phyloP scores from a whole-genome alignment of 2,113 vertebrate species.

The Reinhardtius hippoglossoides region DNA sequence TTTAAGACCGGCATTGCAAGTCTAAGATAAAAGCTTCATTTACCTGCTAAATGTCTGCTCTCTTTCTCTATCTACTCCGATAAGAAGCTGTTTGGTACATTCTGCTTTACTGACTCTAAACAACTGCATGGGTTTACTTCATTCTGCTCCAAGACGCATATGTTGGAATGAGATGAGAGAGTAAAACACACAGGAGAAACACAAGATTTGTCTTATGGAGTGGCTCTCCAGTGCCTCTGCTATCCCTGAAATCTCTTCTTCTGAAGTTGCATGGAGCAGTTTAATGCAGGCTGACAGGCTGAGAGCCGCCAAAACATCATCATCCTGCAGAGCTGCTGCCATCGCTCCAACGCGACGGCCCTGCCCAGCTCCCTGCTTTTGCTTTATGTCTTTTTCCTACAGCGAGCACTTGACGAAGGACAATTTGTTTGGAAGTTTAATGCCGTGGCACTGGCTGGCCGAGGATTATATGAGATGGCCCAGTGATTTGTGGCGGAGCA shows the following conservation, averaged over 20 bases:
- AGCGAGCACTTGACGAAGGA: slow-evolving; percentile 69
- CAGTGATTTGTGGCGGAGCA: slow-evolving; percentile 73
- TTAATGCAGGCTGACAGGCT: slow-evolving; percentile 45
- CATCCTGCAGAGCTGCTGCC: slow-evolving; percentile 39
- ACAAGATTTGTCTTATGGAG: slow-evolving; percentile 31
- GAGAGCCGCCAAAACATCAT: slow-evolving; percentile 46
- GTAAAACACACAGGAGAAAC: background rate
- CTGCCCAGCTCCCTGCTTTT: slow-evolving; percentile 49
- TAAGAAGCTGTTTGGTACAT: slow-evolving; percentile 10
- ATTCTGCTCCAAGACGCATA: slow-evolving; percentile 5
- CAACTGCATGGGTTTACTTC: slow-evolving; percentile 23
- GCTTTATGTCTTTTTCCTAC: slow-evolving; percentile 71
- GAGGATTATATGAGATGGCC: slow-evolving; percentile 74
- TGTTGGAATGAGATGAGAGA: background rate
- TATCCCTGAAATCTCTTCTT: slow-evolving; percentile 51
- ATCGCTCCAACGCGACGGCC: slow-evolving; percentile 36
- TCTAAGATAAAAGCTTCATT: background rate
- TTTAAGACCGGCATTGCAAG: too few species aligned
- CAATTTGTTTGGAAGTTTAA: slow-evolving; percentile 80
- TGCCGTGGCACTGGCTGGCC: slow-evolving; percentile 63
- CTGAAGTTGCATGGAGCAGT: slow-evolving; percentile 33
- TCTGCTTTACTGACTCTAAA: slow-evolving; percentile 12
- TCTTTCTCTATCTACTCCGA: background rate
- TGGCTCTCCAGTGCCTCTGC: slow-evolving; percentile 37
- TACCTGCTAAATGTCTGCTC: background rate